Evolutionary conservation across 2,113 vertebrate species (phyloP).

Genomic region (Gadus chalcogrammus): DNA sequence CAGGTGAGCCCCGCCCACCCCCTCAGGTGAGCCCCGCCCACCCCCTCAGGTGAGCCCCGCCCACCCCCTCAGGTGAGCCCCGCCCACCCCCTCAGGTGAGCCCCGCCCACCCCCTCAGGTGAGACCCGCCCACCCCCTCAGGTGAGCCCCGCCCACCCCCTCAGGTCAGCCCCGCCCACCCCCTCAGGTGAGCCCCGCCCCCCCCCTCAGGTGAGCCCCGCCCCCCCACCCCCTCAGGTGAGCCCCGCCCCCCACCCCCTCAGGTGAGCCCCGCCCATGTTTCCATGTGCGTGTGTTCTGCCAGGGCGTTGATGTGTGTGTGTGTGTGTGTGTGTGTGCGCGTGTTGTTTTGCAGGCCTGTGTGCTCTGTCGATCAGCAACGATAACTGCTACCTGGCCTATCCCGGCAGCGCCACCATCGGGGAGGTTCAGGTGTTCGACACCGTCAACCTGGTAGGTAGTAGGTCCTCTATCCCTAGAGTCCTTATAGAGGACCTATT

Average conservation of each 20-base stretch:
- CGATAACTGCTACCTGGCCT: conserved; percentile 96
- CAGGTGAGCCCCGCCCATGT: neutral
- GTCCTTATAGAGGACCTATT: too few species aligned
- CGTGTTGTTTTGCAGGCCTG: conserved; percentile 73
- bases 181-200: conserved; percentile 77
- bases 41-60: too few species aligned
- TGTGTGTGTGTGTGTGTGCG: neutral
- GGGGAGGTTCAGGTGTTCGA: conserved; percentile 98
- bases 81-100: conserved; percentile 91
- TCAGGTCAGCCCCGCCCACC: conserved; percentile 80
- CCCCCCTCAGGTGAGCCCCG: conserved; percentile 53
- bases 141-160: conserved; percentile 62
- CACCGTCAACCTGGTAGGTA: conserved; percentile 93
- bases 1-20: too few species aligned
- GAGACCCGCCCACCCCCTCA: conserved; percentile 88
- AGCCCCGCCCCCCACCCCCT: conserved; percentile 5
- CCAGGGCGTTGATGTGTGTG: neutral
- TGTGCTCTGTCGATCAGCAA: conserved; percentile 96
- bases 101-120: neutral
- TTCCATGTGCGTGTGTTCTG: neutral
- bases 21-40: too few species aligned
- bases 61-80: conserved; percentile 83
- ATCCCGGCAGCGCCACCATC: conserved; percentile 94
- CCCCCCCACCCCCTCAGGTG: conserved; percentile 93
- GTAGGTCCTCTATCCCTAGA: too few species aligned